Evolutionary conservation across 2,113 vertebrate genomes (phyloP).

Genomic region (Symphodus melops): DNA sequence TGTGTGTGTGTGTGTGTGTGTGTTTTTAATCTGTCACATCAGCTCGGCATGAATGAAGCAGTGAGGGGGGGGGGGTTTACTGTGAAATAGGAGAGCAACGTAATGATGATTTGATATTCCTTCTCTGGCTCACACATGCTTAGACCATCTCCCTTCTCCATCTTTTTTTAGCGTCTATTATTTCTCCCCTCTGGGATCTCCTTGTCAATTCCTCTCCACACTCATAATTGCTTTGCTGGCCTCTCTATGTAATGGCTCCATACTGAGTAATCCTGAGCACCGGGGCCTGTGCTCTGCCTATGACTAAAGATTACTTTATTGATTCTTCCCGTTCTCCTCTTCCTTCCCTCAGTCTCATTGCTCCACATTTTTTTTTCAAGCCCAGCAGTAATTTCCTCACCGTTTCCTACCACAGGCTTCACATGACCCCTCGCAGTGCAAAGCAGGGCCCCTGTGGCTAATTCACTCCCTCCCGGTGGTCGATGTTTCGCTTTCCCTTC

Average conservation of each 20-base stretch:
- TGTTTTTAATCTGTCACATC: conserved; percentile 17
- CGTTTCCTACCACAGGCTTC: conserved; percentile 43
- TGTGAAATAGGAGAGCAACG: conserved; percentile 15
- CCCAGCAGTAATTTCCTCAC: conserved; percentile 49
- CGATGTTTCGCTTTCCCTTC: conserved; percentile 22
- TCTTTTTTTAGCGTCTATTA: conserved; percentile 52
- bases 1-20: no score
- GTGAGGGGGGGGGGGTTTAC: background rate
- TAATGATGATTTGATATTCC: conserved; percentile 67
- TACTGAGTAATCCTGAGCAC: conserved; percentile 68
- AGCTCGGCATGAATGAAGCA: conserved; percentile 13
- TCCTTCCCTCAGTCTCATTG: conserved; percentile 33
- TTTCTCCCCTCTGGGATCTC: conserved; percentile 58
- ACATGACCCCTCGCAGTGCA: conserved; percentile 45
- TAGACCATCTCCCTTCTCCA: conserved; percentile 24
- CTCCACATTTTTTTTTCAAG: conserved; percentile 44
- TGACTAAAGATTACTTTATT: conserved; percentile 79
- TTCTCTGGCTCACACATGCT: conserved; percentile 17
- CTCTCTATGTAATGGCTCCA: conserved; percentile 70
- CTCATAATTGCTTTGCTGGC: conserved; percentile 77
- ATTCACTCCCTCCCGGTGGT: conserved; percentile 29
- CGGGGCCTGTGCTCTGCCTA: conserved; percentile 45
- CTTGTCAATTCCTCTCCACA: conserved; percentile 68
- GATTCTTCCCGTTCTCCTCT: conserved; percentile 45
- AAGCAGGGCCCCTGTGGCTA: conserved; percentile 34